A percentile compares a stretch with the other conserved stretches of the same genome.
Evolutionary conservation across 2,113 vertebrate genomes (phyloP).

Genomic region (Gymnarchus niloticus): DNA sequence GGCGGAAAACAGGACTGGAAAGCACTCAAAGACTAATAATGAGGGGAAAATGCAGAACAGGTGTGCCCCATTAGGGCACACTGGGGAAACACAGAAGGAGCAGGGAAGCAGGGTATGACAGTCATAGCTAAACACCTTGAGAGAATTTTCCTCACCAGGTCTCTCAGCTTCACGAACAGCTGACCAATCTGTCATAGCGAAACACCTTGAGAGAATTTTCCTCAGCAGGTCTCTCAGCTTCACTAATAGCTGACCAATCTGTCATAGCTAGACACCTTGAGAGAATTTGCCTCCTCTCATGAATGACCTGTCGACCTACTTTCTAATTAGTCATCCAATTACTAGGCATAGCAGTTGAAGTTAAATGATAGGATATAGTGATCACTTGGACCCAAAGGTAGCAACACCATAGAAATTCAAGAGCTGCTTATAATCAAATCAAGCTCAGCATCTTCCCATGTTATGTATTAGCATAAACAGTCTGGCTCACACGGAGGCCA

Average conservation of each 20-base stretch:
- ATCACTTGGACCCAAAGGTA: background rate
- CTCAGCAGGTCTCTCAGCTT: no score
- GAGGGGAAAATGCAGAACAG: no score
- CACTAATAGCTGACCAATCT: no score
- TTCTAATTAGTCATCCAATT: background rate
- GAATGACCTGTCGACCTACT: background rate
- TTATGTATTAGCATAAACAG: background rate
- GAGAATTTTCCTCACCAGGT: no score
- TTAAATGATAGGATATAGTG: background rate
- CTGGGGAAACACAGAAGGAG: no score
- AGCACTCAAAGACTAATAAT: no score
- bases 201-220: background rate
- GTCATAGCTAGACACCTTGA: background rate
- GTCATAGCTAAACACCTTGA: no score
- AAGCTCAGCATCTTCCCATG: background rate
- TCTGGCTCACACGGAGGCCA: background rate
- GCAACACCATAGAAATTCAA: background rate
- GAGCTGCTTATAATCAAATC: background rate
- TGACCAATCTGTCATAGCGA: no score
- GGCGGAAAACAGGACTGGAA: no score
- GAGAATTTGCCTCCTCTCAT: background rate
- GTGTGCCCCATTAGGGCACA: no score
- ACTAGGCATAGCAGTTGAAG: background rate
- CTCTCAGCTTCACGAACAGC: no score
- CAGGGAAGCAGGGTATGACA: no score